phyloP scores from a whole-genome alignment of 2,113 vertebrate species.

The Spheniscus mendiculus region DNA sequence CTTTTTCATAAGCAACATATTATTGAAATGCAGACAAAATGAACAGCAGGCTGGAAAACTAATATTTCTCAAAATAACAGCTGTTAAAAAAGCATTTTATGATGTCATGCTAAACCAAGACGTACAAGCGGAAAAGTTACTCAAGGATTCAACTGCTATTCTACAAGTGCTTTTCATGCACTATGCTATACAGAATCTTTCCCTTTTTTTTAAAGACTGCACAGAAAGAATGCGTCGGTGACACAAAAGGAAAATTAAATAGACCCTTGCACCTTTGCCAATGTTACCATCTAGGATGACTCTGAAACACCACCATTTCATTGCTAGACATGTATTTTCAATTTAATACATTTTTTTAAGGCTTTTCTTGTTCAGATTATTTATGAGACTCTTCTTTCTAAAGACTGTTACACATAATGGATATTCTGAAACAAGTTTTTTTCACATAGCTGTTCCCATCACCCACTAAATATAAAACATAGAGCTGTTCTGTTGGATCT shows the following conservation, averaged over 20 bases:
- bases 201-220: background rate
- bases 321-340: background rate
- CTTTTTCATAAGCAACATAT: background rate
- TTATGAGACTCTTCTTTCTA: background rate
- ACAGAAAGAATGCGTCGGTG: background rate
- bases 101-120: background rate
- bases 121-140: background rate
- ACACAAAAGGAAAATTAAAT: background rate
- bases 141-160: background rate
- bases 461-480: background rate
- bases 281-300: background rate
- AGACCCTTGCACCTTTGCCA: background rate
- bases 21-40: background rate
- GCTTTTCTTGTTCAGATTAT: background rate
- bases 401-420: background rate
- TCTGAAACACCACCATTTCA: background rate
- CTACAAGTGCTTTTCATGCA: background rate
- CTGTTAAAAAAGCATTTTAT: conserved; percentile 16
- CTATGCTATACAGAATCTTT: background rate
- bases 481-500: background rate
- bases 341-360: background rate
- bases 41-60: conserved; percentile 2
- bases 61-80: conserved; percentile 18
- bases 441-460: background rate
- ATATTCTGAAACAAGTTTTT: background rate